A percentile compares a stretch with the other conserved stretches of the same genome.
phyloP scores from a whole-genome alignment of 2,888 invertebrate species.

The Drosophila parthenogenetica region DNA sequence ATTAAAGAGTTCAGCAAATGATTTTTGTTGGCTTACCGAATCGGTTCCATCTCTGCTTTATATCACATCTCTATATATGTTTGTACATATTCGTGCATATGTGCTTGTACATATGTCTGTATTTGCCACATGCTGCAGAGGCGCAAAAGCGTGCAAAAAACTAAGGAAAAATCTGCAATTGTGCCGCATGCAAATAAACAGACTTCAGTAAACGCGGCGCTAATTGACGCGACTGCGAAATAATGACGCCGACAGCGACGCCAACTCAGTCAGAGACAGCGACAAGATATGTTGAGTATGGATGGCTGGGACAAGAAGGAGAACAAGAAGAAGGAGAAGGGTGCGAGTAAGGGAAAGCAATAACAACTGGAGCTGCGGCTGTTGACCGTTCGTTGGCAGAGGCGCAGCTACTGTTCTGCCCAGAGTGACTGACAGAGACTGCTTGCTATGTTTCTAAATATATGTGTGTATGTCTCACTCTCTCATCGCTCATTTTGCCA shows the following conservation, averaged over 20 bases:
- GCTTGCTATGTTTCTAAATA: slow-evolving; percentile 26
- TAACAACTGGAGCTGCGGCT: slow-evolving; percentile 48
- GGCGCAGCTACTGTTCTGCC: slow-evolving; percentile 12
- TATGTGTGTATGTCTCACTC: slow-evolving; percentile 3
- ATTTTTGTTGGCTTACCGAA: slow-evolving; percentile 53
- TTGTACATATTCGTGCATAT: background rate
- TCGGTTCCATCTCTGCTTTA: slow-evolving; percentile 57
- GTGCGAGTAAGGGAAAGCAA: slow-evolving; percentile 6
- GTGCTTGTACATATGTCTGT: slow-evolving; percentile 46
- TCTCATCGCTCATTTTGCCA: background rate
- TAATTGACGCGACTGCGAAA: slow-evolving; percentile 73
- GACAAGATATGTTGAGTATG: background rate
- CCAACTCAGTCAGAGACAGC: slow-evolving; percentile 32
- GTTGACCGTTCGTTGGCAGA: slow-evolving; percentile 54
- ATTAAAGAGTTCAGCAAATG: slow-evolving; percentile 76
- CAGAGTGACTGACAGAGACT: slow-evolving; percentile 40
- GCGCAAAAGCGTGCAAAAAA: slow-evolving; percentile 41
- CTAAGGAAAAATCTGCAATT: slow-evolving; percentile 53
- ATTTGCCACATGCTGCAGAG: slow-evolving; percentile 44
- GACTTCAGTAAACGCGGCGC: slow-evolving; percentile 56
- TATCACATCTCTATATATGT: slow-evolving; percentile 40
- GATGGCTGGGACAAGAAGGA: slow-evolving; percentile 2
- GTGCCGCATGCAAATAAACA: slow-evolving; percentile 68
- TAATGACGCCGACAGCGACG: slow-evolving; percentile 52
- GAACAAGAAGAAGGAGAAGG: slow-evolving; percentile 38